These are phyloP conservation scores for Diachrysia chrysitis DNA, from an alignment of 2,888 invertebrate species.

Conservation along the genomic window DNA sequence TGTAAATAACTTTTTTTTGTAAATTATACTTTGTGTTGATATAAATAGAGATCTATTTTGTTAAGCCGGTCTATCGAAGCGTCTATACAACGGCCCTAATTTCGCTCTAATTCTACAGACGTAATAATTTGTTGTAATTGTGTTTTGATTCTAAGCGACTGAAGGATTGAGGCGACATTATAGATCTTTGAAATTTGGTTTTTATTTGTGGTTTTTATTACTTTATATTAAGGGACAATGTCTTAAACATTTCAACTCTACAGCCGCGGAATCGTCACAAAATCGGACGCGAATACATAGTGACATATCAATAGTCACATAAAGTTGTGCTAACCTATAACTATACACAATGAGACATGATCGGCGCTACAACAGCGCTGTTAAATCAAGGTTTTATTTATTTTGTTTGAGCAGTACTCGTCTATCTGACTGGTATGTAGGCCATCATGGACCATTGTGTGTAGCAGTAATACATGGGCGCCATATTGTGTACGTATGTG, in stretches of 20 bases:
- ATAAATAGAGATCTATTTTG: slow-evolving; percentile 53
- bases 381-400: neutral
- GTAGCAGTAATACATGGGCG: slow-evolving; percentile 34
- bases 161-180: slow-evolving; percentile 13
- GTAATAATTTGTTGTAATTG: slow-evolving; percentile 9
- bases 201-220: too few relatives aligned
- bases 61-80: slow-evolving; percentile 38
- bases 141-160: slow-evolving; percentile 37
- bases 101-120: slow-evolving; percentile 44
- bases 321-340: slow-evolving; percentile 45
- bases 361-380: neutral
- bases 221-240: too few relatives aligned
- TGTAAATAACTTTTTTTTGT: slow-evolving; percentile 23
- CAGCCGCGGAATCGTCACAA: slow-evolving; percentile 34
- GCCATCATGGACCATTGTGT: slow-evolving; percentile 27
- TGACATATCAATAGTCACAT: slow-evolving; percentile 40
- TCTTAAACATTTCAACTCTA: neutral
- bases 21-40: slow-evolving; percentile 43
- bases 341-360: slow-evolving; percentile 33
- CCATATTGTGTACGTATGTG: slow-evolving; percentile 14
- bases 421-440: neutral
- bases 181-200: too few relatives aligned
- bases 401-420: neutral
- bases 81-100: slow-evolving; percentile 35
- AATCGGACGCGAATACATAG: slow-evolving; percentile 48